Evolutionary conservation across 2,113 vertebrate species (phyloP).

Genomic region (Sterrhoptilus dennistouni): DNA sequence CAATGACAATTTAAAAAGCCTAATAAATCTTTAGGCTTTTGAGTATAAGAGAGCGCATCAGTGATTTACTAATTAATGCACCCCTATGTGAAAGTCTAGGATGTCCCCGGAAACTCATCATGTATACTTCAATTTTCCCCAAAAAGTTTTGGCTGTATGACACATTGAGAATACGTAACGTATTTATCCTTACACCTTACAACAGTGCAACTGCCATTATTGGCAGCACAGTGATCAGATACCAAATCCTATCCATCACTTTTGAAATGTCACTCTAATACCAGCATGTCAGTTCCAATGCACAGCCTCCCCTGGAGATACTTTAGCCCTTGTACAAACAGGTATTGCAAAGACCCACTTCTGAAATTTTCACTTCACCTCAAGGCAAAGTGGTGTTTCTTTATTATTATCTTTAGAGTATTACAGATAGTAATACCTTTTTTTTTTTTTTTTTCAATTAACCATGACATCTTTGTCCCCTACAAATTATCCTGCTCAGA

Average conservation of each 20-base stretch:
- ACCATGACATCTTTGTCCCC: not conserved
- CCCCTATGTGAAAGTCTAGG: not conserved
- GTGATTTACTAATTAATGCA: not conserved
- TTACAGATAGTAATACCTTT: not conserved
- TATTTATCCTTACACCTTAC: not conserved
- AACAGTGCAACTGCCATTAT: not conserved
- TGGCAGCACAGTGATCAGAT: not conserved
- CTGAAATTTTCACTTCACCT: not conserved
- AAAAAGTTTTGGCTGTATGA: not conserved
- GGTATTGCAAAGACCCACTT: not conserved
- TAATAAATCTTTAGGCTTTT: not conserved
- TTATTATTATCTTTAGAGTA: not conserved
- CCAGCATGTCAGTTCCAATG: not conserved
- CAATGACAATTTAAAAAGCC: not conserved
- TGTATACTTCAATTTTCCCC: not conserved
- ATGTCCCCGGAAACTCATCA: not conserved
- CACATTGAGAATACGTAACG: not conserved
- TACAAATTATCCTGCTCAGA: not conserved
- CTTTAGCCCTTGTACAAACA: not conserved
- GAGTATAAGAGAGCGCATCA: not conserved
- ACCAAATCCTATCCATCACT: not conserved
- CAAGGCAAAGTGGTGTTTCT: not conserved
- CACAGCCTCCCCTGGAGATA: not conserved
- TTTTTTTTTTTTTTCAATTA: not conserved
- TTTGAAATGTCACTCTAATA: slow-evolving; percentile 3